Evolutionary conservation across 2,888 invertebrate genomes (phyloP), one percentile per base, ranked within the genome.

Genomic region (Archaeoteleia sp.): DNA sequence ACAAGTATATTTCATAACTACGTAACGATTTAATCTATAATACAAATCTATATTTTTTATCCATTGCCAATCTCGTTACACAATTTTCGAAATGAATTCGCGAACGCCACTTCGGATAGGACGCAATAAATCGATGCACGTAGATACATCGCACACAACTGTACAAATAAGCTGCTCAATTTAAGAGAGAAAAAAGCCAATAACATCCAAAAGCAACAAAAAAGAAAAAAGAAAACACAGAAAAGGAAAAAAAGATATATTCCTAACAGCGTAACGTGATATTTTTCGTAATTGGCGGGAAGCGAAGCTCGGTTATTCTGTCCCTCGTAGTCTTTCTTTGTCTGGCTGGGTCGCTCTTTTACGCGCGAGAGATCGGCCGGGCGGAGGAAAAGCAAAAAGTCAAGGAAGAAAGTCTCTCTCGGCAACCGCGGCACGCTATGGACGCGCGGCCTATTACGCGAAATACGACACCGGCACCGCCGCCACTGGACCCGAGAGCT

Each of bases 391-490:
- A 62, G 61, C 51, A 70, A 66, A 66, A 65, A 66, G 66, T 48
- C 57, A 32, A 39, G 61, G 14, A 53, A 65, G 49, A 49, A 49
- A 49, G 49, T 49, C 34, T 13, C 30, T 42, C 27, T 51, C 29
- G 49, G 29, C 37, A 45, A 46, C 35, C 23, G 40, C 49, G 55
- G 69, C 60, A 55, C 60, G 67, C 65, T 77, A 78, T 76, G 75
- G 74, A 76, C 57, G 58, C 54, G 70, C 66, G 67, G 73, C 80
- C 79, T 79, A 79, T 79, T 80, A 80, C 79, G 79, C 75, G 80
- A 79, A 80, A 80, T 75, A 79, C 80, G 79, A 80, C 76, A 80
- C 78, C 78, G 77, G 70, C 73, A 77, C 45, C 8, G 63, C 54
- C 54, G 67, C 62, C 45, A 53, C 35, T 25, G 63, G 51, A 67